These are phyloP conservation scores for Clinocottus analis DNA, from an alignment of 2,113 vertebrate genomes.

Conservation along the genomic window DNA sequence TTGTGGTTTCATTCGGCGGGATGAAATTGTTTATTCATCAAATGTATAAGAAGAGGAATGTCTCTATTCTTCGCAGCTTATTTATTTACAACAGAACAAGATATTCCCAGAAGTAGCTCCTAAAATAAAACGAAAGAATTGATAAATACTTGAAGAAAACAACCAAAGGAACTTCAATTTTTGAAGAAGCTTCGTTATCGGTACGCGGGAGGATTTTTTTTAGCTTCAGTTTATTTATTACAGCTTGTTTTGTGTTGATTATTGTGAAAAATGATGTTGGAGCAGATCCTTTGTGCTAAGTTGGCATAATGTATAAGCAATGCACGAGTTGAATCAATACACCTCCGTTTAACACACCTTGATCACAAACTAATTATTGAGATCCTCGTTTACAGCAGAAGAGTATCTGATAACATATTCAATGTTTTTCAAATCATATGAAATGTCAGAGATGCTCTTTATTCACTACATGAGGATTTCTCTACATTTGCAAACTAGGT, in stretches of 20 bases:
- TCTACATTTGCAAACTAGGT: neutral
- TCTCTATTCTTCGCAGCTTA: neutral
- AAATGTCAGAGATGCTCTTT: neutral
- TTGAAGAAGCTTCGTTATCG: neutral
- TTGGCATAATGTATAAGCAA: conserved; percentile 2
- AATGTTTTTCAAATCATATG: neutral
- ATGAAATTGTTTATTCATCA: neutral
- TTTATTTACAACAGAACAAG: neutral
- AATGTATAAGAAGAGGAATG: neutral
- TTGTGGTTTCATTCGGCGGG: neutral
- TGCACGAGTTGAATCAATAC: neutral
- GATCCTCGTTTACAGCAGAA: neutral
- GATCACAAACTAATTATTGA: neutral
- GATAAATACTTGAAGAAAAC: neutral
- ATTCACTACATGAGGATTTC: neutral
- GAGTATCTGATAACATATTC: neutral
- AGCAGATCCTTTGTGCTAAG: neutral
- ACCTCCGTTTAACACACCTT: neutral
- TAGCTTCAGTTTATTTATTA: neutral
- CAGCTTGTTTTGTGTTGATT: neutral
- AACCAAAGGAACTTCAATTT: neutral
- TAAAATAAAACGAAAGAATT: neutral
- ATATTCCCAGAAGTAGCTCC: neutral
- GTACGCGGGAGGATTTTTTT: neutral
- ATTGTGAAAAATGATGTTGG: neutral